Evolutionary conservation across 2,888 invertebrate species (phyloP), one percentile per base, ranked within the genome.

Genomic region (Cacoxenus indagator): DNA sequence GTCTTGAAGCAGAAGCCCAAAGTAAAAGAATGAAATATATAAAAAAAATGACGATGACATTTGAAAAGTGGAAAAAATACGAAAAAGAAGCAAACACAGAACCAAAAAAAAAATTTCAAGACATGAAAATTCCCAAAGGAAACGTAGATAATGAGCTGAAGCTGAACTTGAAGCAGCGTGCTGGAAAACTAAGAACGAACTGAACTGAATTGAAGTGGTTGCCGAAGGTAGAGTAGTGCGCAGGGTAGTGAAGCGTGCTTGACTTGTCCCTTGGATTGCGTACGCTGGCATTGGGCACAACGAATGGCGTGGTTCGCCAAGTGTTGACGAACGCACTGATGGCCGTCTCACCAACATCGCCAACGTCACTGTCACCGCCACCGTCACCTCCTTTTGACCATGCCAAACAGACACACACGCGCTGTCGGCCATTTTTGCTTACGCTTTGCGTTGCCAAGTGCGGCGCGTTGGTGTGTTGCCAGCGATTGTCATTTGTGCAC

Each of bases 61-160:
- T 22, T 19, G 4, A 51, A 22, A 22, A 22, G 22, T 19, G 8
- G 51, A 51, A 51, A 22, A 51, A 48, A 19, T 19, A 37, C 51
- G 74, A 73, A 82, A 82, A 74, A 77, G 78, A 82, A 67, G 68
- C 68, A 51, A 43, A 65, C 70, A 67, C 59, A 74, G 67, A 70
- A 74, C n/a, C 14, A 64, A 57, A 71, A 76, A 74, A 45, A 81
- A 81, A 83, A 80, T 37, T 55, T 65, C 26, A 65, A 43, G 57
- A 81, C 83, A 83, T 81, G 81, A 83, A 82, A 81, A 81, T 82
- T 81, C 81, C 81, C 81, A 81, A 81, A 83, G 81, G 81, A 81
- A 83, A 78, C 81, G 81, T 81, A 81, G 83, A 83, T 83, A 81
- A 81, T 81, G 81, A 81, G 29, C 51, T 54, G 37, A 68, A 66